Base-by-base conservation (phyloP, 2,797 vertebrate species). In the Somateria mollissima region DNA sequence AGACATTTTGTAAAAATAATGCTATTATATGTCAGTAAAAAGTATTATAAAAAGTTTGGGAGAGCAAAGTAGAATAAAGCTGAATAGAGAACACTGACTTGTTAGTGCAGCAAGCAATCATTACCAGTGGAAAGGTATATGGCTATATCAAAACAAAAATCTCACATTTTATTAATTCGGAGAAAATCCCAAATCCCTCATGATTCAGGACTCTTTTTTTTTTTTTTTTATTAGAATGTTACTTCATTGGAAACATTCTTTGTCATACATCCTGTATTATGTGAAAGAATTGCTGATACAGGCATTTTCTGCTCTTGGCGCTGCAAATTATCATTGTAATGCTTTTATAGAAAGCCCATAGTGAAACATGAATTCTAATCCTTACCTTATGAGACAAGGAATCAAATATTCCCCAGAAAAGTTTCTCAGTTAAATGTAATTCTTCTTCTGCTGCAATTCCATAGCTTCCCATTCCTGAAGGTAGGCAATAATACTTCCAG, bases 401-500 rank as follows among this genome's bases (percentile, higher is more conserved):
- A 94, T 99, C 99, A 96, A 99, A 99, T 91, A 99, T 99, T 74
- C 99, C 99, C 99, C 99, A 99, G 98, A 99, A 99, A 96, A 99
- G 99, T 95, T 99, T 99, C 98, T 99, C 99, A 24, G 99, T 99
- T 97, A 99, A 98, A 81, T 99, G 99, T 7, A 99, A 97, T 88
- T 99, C 99, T 85, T 99, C 99, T 89, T 99, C 99, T 36, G 98
- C 98, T 7, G 99, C 99, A 66, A 99, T 98, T 73, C 99, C 99
- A 17, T 98, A 99, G 97, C 98, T 98, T 37, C 99, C 99, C 97
- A 99, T 99, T 17, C 98, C 98, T 18, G 98, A 99, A 10, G 99
- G 99, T 84, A 99, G 98, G 94, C 99, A 99, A 98, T 99, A 99
- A 91, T 98, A 99, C 97, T 99, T 99, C 99, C 99, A 99, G 97